Conservation (phyloP, 1,140 invertebrate genomes). For the Drosophila athabasca region DNA sequence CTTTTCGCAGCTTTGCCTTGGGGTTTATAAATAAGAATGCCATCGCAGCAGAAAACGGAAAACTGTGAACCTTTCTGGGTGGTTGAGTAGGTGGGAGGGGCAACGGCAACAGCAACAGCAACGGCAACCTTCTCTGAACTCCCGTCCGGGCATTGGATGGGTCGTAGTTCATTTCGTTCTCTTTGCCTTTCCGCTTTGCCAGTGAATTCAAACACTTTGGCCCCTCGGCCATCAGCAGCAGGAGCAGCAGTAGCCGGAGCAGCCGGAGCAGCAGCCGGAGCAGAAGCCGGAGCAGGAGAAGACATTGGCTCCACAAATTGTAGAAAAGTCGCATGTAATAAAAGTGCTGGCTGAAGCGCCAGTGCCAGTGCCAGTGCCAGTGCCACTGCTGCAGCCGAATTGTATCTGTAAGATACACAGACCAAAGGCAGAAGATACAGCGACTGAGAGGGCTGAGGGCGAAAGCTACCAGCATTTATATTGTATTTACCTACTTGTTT, state of each 20-base stretch:
- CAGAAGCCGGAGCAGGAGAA: conserved; percentile 38
- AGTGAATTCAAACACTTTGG: conserved; percentile 80
- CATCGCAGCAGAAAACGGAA: conserved; percentile 58
- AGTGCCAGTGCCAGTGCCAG: conserved; percentile 4
- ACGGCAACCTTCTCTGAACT: conserved; percentile 29
- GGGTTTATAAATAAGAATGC: conserved; percentile 56
- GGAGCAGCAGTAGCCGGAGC: conserved; percentile 46
- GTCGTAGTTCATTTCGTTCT: conserved; percentile 80
- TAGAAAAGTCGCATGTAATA: conserved; percentile 81
- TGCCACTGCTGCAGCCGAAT: conserved; percentile 63
- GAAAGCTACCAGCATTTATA: conserved; percentile 76
- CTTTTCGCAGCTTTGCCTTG: conserved; percentile 32
- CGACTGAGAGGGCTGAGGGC: conserved; percentile 5
- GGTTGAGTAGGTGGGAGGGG: conserved; percentile 5
- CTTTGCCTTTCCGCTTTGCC: conserved; percentile 79
- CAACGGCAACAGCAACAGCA: background rate
- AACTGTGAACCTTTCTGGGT: conserved; percentile 48
- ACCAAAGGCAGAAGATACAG: conserved; percentile 28
- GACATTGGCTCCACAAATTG: conserved; percentile 79
- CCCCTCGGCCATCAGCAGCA: conserved; percentile 53
- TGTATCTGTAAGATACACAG: conserved; percentile 75
- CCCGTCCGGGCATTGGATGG: conserved; percentile 46
- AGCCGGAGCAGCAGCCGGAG: conserved; percentile 7
- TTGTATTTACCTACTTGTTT: conserved; percentile 83
- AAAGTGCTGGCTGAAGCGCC: conserved; percentile 67